A percentile compares a stretch with the other conserved stretches of the same genome.
Evolutionary conservation across 2,797 vertebrate species (phyloP).

Genomic region (Pseudocheirus occidentalis): DNA sequence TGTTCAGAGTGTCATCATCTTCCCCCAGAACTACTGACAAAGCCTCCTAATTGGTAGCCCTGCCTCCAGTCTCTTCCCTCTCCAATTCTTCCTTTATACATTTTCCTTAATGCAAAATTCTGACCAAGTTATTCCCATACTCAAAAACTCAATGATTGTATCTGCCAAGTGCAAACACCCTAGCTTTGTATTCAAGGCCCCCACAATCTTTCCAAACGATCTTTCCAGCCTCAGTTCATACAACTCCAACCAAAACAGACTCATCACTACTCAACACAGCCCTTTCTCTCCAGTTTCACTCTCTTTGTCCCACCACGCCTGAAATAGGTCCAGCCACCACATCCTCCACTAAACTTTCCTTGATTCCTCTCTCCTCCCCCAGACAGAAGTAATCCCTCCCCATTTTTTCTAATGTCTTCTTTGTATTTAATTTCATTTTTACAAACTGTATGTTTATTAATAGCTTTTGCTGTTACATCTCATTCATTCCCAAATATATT

Average conservation of each 20-base stretch:
- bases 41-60: not conserved
- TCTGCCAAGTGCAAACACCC: not conserved
- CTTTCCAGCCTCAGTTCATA: not conserved
- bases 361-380: not conserved
- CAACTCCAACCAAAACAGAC: too few relatives aligned
- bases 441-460: not conserved
- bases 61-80: not conserved
- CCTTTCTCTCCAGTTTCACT: not conserved
- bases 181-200: not conserved
- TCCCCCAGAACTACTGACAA: not conserved
- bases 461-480: not conserved
- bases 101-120: not conserved
- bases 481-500: not conserved
- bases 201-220: not conserved
- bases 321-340: too few relatives aligned
- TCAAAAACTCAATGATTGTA: not conserved
- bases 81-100: not conserved
- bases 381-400: not conserved
- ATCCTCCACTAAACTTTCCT: not conserved
- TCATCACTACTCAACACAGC: not conserved
- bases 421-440: not conserved
- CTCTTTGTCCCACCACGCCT: not conserved
- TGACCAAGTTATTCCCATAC: not conserved
- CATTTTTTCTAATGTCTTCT: not conserved
- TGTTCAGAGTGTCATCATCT: not conserved